Conservation (phyloP, 2,888 invertebrate species). For the Maniola hyperantus region DNA sequence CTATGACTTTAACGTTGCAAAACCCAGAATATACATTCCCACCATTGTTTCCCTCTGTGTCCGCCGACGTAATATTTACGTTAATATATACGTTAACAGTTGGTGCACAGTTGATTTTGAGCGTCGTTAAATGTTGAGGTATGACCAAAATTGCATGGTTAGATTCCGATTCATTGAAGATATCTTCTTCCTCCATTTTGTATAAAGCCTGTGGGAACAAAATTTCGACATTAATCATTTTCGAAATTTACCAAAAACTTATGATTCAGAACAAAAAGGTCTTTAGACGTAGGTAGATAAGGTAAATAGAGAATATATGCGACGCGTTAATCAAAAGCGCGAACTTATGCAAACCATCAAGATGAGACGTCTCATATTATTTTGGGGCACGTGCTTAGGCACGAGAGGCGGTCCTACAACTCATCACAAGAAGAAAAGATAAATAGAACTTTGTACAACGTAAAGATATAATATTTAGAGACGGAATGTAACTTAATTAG, state of each 20-base stretch:
- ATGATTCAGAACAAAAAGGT: too few species aligned
- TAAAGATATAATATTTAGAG: neutral
- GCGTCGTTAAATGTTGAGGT: slow-evolving; percentile 62
- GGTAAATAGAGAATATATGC: too few species aligned
- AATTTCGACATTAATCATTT: neutral
- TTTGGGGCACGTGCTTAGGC: too few species aligned
- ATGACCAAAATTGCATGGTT: slow-evolving; percentile 62
- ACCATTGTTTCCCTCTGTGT: slow-evolving; percentile 64
- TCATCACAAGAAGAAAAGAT: too few species aligned
- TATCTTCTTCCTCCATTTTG: slow-evolving; percentile 59
- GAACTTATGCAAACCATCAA: too few species aligned
- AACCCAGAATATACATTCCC: slow-evolving; percentile 61
- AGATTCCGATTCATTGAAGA: slow-evolving; percentile 46
- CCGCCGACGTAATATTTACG: slow-evolving; percentile 60
- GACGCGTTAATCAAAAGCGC: too few species aligned
- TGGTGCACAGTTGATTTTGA: slow-evolving; percentile 59
- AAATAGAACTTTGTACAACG: neutral
- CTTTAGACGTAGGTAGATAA: neutral
- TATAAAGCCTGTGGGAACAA: slow-evolving; percentile 35
- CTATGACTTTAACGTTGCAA: slow-evolving; percentile 66
- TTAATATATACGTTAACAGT: slow-evolving; percentile 64
- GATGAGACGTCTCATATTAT: too few species aligned
- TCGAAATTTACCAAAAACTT: neutral
- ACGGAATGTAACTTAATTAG: neutral
- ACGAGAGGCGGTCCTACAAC: too few species aligned